phyloP scores from a whole-genome alignment of 2,888 invertebrate species.

The Rhamphomyia laevipes region DNA sequence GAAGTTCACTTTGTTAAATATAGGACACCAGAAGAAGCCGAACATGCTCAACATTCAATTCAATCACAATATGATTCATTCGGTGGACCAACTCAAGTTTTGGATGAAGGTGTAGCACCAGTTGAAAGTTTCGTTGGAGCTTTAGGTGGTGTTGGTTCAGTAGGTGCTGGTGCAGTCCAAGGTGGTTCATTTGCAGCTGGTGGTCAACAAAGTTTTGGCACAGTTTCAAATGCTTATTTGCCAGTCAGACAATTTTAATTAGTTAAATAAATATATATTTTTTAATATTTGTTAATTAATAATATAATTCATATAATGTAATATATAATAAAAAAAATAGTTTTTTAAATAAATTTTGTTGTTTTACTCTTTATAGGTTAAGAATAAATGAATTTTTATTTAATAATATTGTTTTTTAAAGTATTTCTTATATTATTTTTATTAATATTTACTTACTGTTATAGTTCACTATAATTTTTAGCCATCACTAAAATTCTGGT shows the following conservation, averaged over 20 bases:
- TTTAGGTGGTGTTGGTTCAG: neutral
- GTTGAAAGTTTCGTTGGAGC: conserved; percentile 6
- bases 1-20: conserved; percentile 33
- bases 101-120: conserved; percentile 26
- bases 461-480: too few relatives aligned
- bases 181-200: neutral
- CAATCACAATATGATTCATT: conserved; percentile 29
- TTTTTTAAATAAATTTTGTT: too few relatives aligned
- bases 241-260: neutral
- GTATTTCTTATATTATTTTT: too few relatives aligned
- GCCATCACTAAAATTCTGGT: too few relatives aligned
- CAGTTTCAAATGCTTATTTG: neutral
- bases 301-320: too few relatives aligned
- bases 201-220: neutral
- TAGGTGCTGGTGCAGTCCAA: neutral
- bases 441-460: too few relatives aligned
- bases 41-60: conserved; percentile 29
- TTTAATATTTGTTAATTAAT: too few relatives aligned
- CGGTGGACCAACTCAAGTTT: conserved; percentile 22
- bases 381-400: too few relatives aligned
- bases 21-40: conserved; percentile 30
- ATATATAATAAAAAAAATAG: too few relatives aligned
- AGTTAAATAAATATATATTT: too few relatives aligned
- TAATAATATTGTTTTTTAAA: too few relatives aligned
- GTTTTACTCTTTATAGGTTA: too few relatives aligned